Percentiles rank a stretch among this genome's conserved stretches.
These are phyloP conservation scores for Tokudaia tokunoshimensis DNA, from an alignment of 2,797 vertebrate genomes.

Conservation along the genomic window DNA sequence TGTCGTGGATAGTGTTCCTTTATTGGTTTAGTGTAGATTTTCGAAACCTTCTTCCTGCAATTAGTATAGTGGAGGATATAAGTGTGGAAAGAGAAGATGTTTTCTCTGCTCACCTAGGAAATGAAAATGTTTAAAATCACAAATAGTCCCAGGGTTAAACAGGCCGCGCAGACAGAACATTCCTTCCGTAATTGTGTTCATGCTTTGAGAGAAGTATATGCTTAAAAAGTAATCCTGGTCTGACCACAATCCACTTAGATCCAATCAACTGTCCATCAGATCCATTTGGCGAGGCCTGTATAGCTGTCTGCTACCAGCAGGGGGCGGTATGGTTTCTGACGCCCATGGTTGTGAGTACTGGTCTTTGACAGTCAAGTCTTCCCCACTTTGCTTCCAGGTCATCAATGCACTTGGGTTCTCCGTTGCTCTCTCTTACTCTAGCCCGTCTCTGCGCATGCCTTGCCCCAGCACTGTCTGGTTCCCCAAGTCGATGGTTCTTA, in stretches of 20 bases:
- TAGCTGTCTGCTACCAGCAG: not conserved
- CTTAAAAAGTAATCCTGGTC: slow-evolving; percentile 26
- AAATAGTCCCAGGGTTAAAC: slow-evolving; percentile 72
- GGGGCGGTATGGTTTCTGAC: not conserved
- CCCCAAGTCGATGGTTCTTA: not conserved
- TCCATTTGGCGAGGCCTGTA: not conserved
- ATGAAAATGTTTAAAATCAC: slow-evolving; percentile 66
- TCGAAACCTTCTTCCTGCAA: slow-evolving; percentile 73
- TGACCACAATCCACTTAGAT: not conserved
- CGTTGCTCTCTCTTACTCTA: not conserved
- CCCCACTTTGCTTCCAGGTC: not conserved
- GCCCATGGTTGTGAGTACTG: not conserved
- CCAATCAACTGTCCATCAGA: not conserved
- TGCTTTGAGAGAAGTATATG: slow-evolving; percentile 38
- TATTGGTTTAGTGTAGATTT: slow-evolving; percentile 59
- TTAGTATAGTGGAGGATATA: slow-evolving; percentile 74
- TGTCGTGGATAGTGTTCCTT: slow-evolving; percentile 56
- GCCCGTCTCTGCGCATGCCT: not conserved
- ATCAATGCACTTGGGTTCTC: no score
- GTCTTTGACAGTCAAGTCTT: not conserved
- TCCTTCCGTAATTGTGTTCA: not conserved
- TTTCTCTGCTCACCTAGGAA: slow-evolving; percentile 59
- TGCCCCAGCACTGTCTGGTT: not conserved
- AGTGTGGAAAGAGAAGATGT: slow-evolving; percentile 70
- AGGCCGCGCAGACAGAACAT: not conserved